phyloP scores from a whole-genome alignment of 2,113 vertebrate genomes.

The Pseudolaguvia tuberculata region DNA sequence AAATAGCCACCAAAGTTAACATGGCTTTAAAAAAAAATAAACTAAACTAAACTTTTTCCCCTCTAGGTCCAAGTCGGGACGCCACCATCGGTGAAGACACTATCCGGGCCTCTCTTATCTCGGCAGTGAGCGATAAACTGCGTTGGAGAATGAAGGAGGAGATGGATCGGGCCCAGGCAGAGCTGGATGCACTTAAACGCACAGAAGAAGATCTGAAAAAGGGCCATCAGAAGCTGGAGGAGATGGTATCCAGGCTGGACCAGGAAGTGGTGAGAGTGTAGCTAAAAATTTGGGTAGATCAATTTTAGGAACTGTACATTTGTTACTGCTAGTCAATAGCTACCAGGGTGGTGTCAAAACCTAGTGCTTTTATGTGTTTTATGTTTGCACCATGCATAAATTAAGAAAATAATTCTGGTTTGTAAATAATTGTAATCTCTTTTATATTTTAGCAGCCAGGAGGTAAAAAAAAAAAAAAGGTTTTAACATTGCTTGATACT shows the following conservation, averaged over 20 bases:
- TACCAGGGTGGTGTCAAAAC: background rate
- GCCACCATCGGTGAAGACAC: conserved; percentile 96
- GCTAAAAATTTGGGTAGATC: background rate
- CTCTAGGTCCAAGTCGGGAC: conserved; percentile 82
- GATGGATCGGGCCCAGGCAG: conserved; percentile 95
- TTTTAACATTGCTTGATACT: no score
- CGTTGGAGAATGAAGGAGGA: conserved; percentile 99
- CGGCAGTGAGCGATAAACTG: conserved; percentile 93
- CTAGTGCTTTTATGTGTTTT: background rate
- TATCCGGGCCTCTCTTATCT: conserved; percentile 94
- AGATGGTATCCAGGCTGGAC: conserved; percentile 93
- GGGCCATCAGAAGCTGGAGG: conserved; percentile 94
- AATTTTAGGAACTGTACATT: background rate
- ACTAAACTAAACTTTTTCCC: no score
- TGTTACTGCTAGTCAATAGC: background rate
- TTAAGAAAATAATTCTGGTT: no score
- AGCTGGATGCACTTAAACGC: conserved; percentile 91
- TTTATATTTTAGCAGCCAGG: no score
- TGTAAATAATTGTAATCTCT: no score
- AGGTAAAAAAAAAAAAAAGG: no score
- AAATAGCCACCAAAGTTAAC: no score
- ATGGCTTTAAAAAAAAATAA: no score
- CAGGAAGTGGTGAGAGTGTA: conserved; percentile 90
- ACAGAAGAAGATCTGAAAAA: conserved; percentile 97
- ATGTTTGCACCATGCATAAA: background rate